These are phyloP conservation scores for Ophiodon elongatus DNA, from an alignment of 2,113 vertebrate genomes.

Conservation along the genomic window DNA sequence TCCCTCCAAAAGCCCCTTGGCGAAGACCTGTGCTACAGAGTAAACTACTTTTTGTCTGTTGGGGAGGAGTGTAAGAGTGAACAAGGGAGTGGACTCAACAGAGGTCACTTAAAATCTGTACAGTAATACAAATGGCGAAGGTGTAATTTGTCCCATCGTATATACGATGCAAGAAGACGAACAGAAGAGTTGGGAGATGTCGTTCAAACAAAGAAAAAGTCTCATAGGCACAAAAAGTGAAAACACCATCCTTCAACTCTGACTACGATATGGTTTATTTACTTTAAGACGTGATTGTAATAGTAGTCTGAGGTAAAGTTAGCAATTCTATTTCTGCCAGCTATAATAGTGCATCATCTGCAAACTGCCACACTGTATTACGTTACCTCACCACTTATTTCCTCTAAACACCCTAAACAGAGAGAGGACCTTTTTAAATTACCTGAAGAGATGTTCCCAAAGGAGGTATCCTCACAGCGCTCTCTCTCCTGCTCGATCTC, in stretches of 20 bases:
- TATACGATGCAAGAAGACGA: neutral
- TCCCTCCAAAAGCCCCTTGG: neutral
- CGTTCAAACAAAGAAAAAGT: neutral
- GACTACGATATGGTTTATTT: neutral
- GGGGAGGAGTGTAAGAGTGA: neutral
- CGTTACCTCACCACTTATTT: constrained; percentile 31
- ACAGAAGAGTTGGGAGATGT: neutral
- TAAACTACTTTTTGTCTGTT: neutral
- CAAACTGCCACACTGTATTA: neutral
- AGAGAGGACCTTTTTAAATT: constrained; percentile 37
- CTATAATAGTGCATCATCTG: constrained; percentile 4
- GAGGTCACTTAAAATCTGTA: neutral
- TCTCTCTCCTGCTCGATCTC: constrained; percentile 81
- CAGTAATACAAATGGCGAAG: neutral
- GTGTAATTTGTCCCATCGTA: neutral
- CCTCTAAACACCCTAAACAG: constrained; percentile 38
- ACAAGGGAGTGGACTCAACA: neutral
- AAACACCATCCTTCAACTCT: neutral
- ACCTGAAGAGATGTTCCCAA: constrained; percentile 83
- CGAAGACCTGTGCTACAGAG: neutral
- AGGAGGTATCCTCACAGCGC: constrained; percentile 77
- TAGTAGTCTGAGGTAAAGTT: neutral
- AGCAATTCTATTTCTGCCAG: neutral
- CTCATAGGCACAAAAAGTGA: neutral
- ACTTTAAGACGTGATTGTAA: neutral